Conservation (phyloP, 2,888 invertebrate genomes). For the Camponotus fellah region DNA sequence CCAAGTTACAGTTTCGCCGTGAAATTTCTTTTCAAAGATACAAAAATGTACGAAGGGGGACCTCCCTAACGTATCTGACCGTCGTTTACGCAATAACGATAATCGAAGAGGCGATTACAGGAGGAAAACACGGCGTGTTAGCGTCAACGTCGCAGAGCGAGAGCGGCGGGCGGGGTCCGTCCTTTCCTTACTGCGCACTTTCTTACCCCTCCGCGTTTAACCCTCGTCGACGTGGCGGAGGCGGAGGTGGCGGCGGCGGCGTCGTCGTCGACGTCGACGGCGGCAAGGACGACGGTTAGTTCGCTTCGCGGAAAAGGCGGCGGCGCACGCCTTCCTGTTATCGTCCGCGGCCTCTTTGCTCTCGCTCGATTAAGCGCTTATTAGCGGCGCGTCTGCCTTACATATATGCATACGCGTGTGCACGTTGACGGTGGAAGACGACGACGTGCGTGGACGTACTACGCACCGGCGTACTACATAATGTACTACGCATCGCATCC, state of each 20-base stretch:
- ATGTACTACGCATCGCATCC: slow-evolving; percentile 35
- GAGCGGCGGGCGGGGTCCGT: slow-evolving; percentile 72
- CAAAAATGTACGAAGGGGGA: no score
- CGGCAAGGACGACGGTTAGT: slow-evolving; percentile 73
- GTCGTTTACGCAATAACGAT: not conserved
- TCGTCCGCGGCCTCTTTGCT: slow-evolving; percentile 30
- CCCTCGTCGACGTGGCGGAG: slow-evolving; percentile 70
- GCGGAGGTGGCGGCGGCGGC: slow-evolving; percentile 72
- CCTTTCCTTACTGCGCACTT: slow-evolving; percentile 83
- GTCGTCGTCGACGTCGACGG: slow-evolving; percentile 65
- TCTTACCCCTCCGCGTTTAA: slow-evolving; percentile 79
- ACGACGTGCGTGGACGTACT: slow-evolving; percentile 12
- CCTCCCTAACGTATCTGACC: not conserved
- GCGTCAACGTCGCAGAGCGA: not conserved
- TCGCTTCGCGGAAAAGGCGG: slow-evolving; percentile 76
- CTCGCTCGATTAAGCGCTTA: slow-evolving; percentile 47
- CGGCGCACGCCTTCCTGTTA: slow-evolving; percentile 72
- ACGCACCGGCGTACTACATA: slow-evolving; percentile 24
- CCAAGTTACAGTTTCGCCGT: no score
- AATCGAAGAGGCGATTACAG: not conserved
- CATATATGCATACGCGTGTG: slow-evolving; percentile 24
- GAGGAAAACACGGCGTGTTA: not conserved
- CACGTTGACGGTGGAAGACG: not conserved
- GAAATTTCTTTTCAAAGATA: no score
- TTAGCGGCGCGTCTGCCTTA: slow-evolving; percentile 38